These are phyloP conservation scores for Neomonachus schauinslandi DNA, from an alignment of 2,113 vertebrate genomes.

Conservation along the genomic window DNA sequence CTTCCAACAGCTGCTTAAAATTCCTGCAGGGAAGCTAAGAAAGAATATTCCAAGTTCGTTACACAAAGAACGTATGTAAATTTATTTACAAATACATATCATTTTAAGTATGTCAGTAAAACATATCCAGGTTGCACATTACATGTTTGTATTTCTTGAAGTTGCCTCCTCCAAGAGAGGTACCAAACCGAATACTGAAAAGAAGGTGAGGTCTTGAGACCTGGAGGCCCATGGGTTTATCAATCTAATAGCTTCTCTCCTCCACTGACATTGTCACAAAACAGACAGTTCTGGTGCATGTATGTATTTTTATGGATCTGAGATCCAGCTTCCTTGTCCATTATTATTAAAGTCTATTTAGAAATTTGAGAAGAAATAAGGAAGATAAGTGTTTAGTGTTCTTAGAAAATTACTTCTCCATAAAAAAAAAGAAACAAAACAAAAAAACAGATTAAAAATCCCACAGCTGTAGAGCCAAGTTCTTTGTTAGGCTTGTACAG, in stretches of 20 bases:
- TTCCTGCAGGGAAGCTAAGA: slow-evolving; percentile 1
- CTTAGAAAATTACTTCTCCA: not conserved
- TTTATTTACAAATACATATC: not conserved
- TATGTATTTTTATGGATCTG: not conserved
- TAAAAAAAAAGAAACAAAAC: slow-evolving; percentile 4
- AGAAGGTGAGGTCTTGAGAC: not conserved
- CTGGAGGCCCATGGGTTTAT: not conserved
- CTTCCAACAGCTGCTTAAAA: not conserved
- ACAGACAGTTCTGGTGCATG: not conserved
- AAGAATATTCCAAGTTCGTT: not conserved
- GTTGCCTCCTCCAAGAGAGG: not conserved
- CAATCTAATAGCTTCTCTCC: not conserved
- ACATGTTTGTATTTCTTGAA: not conserved
- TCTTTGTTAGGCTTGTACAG: slow-evolving; percentile 64
- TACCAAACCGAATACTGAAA: not conserved
- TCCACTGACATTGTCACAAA: not conserved
- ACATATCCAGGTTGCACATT: not conserved
- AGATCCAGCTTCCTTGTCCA: not conserved
- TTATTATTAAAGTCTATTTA: not conserved
- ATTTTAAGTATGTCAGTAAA: not conserved
- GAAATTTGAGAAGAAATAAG: slow-evolving; percentile 5
- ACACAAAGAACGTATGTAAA: not conserved
- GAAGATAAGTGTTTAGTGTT: not conserved
- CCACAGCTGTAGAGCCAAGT: slow-evolving; percentile 76
- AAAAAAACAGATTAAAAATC: slow-evolving; percentile 66